Evolutionary conservation across 2,113 vertebrate genomes (phyloP).

Genomic region (Geococcyx californianus): DNA sequence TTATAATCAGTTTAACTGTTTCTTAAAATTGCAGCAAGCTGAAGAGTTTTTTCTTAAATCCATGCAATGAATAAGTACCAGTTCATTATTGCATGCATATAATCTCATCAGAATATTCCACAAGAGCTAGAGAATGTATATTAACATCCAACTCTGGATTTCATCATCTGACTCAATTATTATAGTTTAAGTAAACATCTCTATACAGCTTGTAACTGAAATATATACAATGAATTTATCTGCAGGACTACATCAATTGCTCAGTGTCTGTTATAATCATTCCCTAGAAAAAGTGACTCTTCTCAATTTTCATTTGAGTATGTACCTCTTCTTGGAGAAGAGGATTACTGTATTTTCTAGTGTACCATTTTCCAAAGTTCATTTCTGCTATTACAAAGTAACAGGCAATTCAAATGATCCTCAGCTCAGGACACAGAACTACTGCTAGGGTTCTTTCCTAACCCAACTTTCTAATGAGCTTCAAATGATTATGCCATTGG

Average conservation of each 20-base stretch:
- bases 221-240: neutral
- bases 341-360: neutral
- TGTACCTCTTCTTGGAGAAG: neutral
- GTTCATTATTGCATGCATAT: neutral
- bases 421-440: rapidly evolving
- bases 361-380: neutral
- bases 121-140: neutral
- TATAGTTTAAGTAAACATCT: neutral
- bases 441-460: neutral
- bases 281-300: neutral
- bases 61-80: neutral
- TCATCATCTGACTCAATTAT: neutral
- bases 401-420: neutral
- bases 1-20: neutral
- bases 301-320: neutral
- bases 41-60: neutral
- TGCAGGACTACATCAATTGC: neutral
- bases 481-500: neutral
- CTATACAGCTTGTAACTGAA: neutral
- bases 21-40: neutral
- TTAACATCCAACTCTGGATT: neutral
- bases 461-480: neutral
- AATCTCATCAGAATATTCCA: neutral
- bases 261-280: neutral
- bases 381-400: neutral